phyloP scores from a whole-genome alignment of 1,140 invertebrate species.

The Macrobrachium nipponense region DNA sequence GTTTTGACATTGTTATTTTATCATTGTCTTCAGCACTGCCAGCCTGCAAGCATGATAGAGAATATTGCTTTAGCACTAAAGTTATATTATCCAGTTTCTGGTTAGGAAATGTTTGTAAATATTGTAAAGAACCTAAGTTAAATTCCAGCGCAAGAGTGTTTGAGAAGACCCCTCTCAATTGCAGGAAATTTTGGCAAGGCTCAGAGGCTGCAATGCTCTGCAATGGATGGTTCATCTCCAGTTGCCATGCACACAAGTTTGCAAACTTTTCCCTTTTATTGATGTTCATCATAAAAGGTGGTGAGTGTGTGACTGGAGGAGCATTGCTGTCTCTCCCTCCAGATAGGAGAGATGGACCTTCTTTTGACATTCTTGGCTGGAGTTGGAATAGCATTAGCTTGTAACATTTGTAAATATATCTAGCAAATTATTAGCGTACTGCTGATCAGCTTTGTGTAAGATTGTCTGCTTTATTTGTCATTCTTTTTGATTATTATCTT shows the following conservation, averaged over 20 bases:
- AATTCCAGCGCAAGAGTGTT: slow-evolving; percentile 31
- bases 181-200: too few relatives aligned
- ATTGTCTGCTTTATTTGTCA: slow-evolving; percentile 43
- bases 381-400: slow-evolving; percentile 32
- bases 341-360: too few relatives aligned
- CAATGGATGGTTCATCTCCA: too few relatives aligned
- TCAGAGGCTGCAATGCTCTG: too few relatives aligned
- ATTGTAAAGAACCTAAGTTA: slow-evolving; percentile 54
- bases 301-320: not conserved
- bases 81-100: slow-evolving; percentile 53
- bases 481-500: slow-evolving; percentile 43
- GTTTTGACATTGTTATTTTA: not conserved
- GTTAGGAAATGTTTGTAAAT: slow-evolving; percentile 50
- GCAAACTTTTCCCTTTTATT: not conserved
- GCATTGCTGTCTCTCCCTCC: not conserved
- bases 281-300: not conserved
- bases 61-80: slow-evolving; percentile 40
- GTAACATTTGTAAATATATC: slow-evolving; percentile 58
- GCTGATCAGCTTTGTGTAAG: slow-evolving; percentile 55
- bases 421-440: slow-evolving; percentile 56
- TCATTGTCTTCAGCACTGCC: slow-evolving; percentile 53
- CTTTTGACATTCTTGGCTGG: too few relatives aligned
- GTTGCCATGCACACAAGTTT: too few relatives aligned
- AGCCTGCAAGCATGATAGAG: slow-evolving; percentile 48
- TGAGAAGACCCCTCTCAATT: too few relatives aligned